A percentile compares a stretch with the other conserved stretches of the same genome.
Evolutionary conservation across 2,113 vertebrate genomes (phyloP).

Genomic region (Platysteira castanea): DNA sequence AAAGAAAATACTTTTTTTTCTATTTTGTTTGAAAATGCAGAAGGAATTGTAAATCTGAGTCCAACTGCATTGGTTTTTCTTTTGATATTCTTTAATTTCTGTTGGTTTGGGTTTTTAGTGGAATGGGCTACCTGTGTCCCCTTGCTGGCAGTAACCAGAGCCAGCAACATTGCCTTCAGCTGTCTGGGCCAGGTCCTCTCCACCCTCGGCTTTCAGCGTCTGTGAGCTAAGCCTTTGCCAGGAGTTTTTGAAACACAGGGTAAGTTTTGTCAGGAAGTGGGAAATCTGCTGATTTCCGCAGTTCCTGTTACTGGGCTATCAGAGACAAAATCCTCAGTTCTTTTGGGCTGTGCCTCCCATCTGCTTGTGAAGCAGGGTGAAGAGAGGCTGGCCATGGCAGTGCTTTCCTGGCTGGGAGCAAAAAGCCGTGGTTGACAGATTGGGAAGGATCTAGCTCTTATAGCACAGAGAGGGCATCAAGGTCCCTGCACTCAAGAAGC

Average conservation of each 20-base stretch:
- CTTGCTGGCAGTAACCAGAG: neutral
- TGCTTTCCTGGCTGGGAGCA: neutral
- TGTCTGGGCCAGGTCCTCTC: neutral
- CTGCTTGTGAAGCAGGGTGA: fast-evolving
- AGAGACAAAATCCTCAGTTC: neutral
- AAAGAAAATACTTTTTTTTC: neutral
- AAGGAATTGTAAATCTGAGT: neutral
- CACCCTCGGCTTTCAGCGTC: neutral
- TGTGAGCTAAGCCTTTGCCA: neutral
- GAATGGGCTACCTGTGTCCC: fast-evolving
- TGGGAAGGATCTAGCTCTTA: neutral
- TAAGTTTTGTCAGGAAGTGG: neutral
- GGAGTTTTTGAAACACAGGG: neutral
- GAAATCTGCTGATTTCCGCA: constrained; percentile 21
- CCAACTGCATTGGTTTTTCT: neutral
- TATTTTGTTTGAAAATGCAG: neutral
- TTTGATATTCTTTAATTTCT: neutral
- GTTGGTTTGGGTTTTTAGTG: neutral
- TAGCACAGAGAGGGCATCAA: neutral
- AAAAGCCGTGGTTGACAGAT: fast-evolving
- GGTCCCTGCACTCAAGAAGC: neutral
- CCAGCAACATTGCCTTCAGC: fast-evolving
- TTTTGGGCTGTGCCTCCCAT: neutral
- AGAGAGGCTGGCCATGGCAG: neutral
- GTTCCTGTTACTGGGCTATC: neutral